Base-by-base conservation (phyloP, 2,113 vertebrate species). In the Gymnogyps californianus region DNA sequence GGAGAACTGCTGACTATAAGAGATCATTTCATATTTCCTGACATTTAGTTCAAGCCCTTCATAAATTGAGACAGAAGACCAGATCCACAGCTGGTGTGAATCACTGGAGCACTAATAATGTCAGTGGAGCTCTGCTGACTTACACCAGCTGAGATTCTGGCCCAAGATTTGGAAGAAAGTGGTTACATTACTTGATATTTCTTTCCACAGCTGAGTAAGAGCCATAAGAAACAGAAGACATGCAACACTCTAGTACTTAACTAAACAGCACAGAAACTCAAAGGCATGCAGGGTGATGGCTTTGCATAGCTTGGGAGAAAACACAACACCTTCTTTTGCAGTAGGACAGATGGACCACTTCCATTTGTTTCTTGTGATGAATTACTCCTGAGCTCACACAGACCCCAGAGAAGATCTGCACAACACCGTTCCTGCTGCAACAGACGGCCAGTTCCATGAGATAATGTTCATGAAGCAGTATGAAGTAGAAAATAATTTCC, bases 11-110 rank as follows among this genome's bases (percentile, higher is more conserved):
- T 97, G 94, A 96, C 83, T 89, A 21, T 74, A 93, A 93, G 93
- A 94, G 81, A 97, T 90, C 81, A 93, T 96, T 97, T 96, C 93
- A 94, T 96, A 94, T 91, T 97, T 94, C 93, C 90, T 96, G 93
- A 96, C 86, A 93, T 94, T 96, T 89, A 89, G 67, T 96, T 85
- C 65, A 91, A 95, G 79, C 57, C 46, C 86, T 87, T 90, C 88
- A 92, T 95, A 96, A 95, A 95, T 42, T 87, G 81, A 91, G 91
- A 89, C 74, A 77, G 91, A 83, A 66, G 91, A 82, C 67, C 74
- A 93, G 92, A 85, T 83, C 61, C 93, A 88, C 97, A 96, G 96
- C 91, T 96, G 95, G 82, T 87, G 87, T 92, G 88, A 94, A 97
- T 97, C 96, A 97, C 70, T 90, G 38, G 24, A 96, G 92, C 82